Base-by-base conservation (phyloP, 2,797 vertebrate genomes). In the Trematomus bernacchii region DNA sequence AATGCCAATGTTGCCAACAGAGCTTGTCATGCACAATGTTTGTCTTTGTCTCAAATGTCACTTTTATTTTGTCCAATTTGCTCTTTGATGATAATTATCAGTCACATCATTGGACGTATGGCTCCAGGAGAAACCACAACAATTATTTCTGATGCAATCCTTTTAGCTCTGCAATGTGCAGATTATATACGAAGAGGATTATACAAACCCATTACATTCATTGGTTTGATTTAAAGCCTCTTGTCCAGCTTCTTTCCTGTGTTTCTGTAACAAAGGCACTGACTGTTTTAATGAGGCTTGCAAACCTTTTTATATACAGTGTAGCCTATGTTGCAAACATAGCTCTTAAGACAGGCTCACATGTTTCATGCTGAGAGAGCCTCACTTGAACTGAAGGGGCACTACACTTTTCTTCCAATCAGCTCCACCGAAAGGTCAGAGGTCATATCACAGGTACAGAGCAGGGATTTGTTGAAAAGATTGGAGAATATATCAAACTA, bases 141-240 rank as follows among this genome's bases (percentile, higher is more conserved):
- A 59, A 77, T 48, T 58, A 65, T 60, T 76, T 73, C 51, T 5
- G 3, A 30, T 44, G 7, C 12, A 79, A 77, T 82, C 78, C 70
- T 82, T 51, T 73, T 27, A 74, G 33, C 58, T 66, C 18, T 71
- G 46, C 46, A 53, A 53, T 19, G 46, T 65, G 79, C 53, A 85
- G 63, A 85, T 84, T 82, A 66, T 33, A 76, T 80, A 83, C 51
- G 64, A 27, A 0, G 40, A 65, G 67, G 68, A 82, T 86, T 82
- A 77, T 61, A 65, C 5, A 33, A 76, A 48, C 47, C 50, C 60
- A 75, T 80, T 71, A 46, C 51, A 66, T 44, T 80, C 75, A 78
- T 73, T 81, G 48, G 33, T 80, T 75, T 73, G 51, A 82, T 79
- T 59, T 66, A 77, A 84, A 84, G 44, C 57, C 50, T 68, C 3